phyloP scores from a whole-genome alignment of 2,888 invertebrate species.

The Ochropleura leucogaster region DNA sequence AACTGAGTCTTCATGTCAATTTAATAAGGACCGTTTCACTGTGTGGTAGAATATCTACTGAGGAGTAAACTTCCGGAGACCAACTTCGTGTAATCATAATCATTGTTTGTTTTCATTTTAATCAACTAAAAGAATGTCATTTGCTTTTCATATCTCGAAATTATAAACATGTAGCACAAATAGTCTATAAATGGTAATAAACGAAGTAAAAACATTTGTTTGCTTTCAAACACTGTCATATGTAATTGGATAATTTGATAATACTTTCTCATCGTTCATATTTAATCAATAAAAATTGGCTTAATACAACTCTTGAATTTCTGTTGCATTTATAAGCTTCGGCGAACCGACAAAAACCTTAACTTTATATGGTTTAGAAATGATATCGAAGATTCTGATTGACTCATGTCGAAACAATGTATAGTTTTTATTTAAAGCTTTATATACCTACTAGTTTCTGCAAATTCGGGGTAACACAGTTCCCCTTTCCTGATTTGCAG shows the following conservation, averaged over 20 bases:
- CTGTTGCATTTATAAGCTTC: too few relatives aligned
- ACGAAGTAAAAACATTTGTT: neutral
- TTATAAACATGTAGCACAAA: neutral
- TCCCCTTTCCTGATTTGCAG: too few relatives aligned
- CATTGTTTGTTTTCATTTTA: neutral
- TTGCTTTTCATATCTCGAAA: neutral
- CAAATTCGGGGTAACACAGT: too few relatives aligned
- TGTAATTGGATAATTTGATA: neutral
- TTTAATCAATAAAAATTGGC: neutral
- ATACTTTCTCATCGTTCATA: neutral
- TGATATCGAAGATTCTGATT: too few relatives aligned
- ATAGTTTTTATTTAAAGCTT: too few relatives aligned
- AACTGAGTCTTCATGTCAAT: constrained; percentile 17
- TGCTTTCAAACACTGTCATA: neutral
- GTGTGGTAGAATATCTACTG: neutral
- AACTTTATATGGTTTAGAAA: too few relatives aligned
- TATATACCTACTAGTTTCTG: too few relatives aligned
- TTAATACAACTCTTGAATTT: too few relatives aligned
- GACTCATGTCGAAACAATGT: too few relatives aligned
- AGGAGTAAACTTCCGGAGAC: neutral
- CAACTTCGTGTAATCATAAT: neutral
- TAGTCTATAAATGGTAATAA: neutral
- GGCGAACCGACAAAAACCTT: too few relatives aligned
- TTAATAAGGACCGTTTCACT: neutral
- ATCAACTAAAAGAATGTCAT: constrained; percentile 6